Evolutionary conservation across 2,888 invertebrate species (phyloP), one percentile per base, ranked within the genome.

Genomic region (Bellardia bayeri): DNA sequence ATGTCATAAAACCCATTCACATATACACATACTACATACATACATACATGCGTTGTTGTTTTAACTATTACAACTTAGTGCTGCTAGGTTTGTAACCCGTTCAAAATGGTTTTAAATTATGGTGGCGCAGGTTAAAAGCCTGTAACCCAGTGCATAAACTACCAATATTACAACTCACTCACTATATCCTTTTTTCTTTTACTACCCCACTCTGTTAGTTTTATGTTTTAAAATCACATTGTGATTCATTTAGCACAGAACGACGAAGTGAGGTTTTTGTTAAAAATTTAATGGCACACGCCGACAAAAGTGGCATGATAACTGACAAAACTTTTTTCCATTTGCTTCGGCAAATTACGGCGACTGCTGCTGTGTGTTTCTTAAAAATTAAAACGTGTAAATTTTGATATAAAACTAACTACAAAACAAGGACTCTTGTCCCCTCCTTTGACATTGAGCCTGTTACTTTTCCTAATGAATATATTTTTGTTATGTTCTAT

Each of bases 121-220:
- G 92, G 91, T 90, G 90, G 90, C 93, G 90, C 90, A 93, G 92
- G 92, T 92, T 92, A 92, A 92, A 92, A 91, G 93, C 90, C 91
- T 87, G 90, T 89, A 91, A 91, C 91, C 91, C 89, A 89, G 89
- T 89, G 89, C 91, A 92, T 92, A 92, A 92, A 83, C 83, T 83
- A 23, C 80, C 75, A 80, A 33, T 58, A 76, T 72, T 82, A 63
- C 63, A 75, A 64, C 63, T 64, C 74, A 56, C 14, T n/a, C 58
- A n/a, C 61, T 49, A 2, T 3, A 54, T 76, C 51, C 6, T 64
- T 37, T 3, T n/a, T 49, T 89, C 86, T 86, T 49, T 33, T 56
- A 54, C 76, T 61, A 33, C 14, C 54, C 6, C 58, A 33, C 71
- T 45, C 14, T 51, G 14, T 56, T 40, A n/a, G 0, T 9, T 16